Conservation (phyloP, 2,888 invertebrate genomes). For the Operophtera brumata region DNA sequence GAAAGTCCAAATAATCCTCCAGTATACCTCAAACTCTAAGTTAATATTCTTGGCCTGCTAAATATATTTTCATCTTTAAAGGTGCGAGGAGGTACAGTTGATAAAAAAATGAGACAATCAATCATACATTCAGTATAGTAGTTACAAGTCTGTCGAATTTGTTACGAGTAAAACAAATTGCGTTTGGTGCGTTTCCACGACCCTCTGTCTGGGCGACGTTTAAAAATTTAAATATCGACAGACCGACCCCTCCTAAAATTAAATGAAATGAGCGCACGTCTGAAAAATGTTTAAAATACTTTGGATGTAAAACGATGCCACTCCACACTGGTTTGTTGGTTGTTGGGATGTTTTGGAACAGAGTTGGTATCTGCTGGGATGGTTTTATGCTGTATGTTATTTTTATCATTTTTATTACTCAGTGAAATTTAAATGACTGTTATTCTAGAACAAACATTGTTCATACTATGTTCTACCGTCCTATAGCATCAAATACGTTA, state of each 20-base stretch:
- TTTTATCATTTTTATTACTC: too few relatives aligned
- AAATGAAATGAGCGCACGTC: slow-evolving; percentile 64
- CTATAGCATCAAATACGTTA: too few relatives aligned
- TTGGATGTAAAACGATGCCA: slow-evolving; percentile 40
- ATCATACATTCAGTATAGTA: slow-evolving; percentile 34
- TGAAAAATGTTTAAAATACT: slow-evolving; percentile 54
- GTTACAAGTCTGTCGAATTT: slow-evolving; percentile 56
- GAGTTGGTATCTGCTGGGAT: slow-evolving; percentile 30
- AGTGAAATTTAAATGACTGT: too few relatives aligned
- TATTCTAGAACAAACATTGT: neutral
- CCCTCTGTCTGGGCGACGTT: slow-evolving; percentile 63
- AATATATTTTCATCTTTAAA: too few relatives aligned
- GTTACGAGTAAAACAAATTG: slow-evolving; percentile 71
- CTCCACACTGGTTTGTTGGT: slow-evolving; percentile 29
- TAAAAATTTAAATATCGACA: slow-evolving; percentile 78
- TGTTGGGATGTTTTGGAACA: slow-evolving; percentile 44
- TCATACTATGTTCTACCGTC: too few relatives aligned
- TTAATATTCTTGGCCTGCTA: too few relatives aligned
- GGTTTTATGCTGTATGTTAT: slow-evolving; percentile 37
- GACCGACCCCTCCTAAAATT: slow-evolving; percentile 56
- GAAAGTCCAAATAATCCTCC: too few relatives aligned
- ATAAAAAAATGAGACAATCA: slow-evolving; percentile 9
- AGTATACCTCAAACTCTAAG: too few relatives aligned
- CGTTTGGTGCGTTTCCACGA: slow-evolving; percentile 43
- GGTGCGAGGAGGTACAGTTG: too few relatives aligned